phyloP scores from a whole-genome alignment of 53 echinoderm and acorn worm genomes.

The Paracentrotus lividus region DNA sequence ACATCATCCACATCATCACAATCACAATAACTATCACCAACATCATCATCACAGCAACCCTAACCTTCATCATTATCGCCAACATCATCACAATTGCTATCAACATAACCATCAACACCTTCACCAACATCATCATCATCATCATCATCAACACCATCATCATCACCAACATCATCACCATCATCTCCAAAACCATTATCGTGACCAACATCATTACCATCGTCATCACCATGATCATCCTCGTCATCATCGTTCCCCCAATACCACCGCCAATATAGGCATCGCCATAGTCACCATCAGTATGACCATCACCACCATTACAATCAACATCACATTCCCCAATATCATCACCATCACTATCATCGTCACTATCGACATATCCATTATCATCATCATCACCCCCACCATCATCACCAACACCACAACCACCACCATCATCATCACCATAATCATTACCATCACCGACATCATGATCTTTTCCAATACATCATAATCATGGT shows the following conservation, averaged over 20 bases:
- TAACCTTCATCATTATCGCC: background rate
- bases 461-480: background rate
- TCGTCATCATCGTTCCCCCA: constrained; percentile 15
- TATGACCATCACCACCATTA: constrained; percentile 1
- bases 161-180: background rate
- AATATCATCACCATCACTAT: background rate
- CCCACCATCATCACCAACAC: background rate
- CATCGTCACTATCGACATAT: background rate
- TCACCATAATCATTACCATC: background rate
- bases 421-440: background rate
- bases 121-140: background rate
- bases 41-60: background rate
- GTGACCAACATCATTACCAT: background rate
- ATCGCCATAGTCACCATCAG: background rate
- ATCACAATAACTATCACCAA: background rate
- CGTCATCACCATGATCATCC: background rate
- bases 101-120: background rate
- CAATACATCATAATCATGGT: background rate
- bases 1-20: background rate
- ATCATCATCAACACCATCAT: background rate
- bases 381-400: constrained; percentile 2
- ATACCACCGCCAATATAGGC: background rate
- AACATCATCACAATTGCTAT: background rate
- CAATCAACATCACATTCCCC: background rate
- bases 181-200: background rate